phyloP scores from a whole-genome alignment of 1,140 invertebrate genomes.

The Papilio aristodemus region DNA sequence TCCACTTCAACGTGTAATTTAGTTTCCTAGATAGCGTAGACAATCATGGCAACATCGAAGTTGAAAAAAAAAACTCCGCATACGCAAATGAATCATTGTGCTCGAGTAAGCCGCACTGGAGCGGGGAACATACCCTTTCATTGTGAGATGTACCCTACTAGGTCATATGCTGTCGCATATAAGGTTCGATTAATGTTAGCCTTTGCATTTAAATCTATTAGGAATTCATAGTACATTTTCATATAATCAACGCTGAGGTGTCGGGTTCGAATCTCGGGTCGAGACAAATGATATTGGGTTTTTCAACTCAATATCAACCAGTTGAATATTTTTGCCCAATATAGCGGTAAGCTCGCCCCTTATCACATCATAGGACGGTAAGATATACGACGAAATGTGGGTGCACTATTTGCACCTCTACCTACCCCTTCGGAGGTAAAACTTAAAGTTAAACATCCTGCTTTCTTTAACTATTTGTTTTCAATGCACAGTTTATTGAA shows the following conservation, averaged over 20 bases:
- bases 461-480: too few relatives aligned
- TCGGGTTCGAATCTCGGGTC: too few relatives aligned
- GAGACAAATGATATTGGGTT: too few relatives aligned
- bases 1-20: conserved; percentile 30
- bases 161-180: conserved; percentile 18
- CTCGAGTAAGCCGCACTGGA: conserved; percentile 25
- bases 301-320: too few relatives aligned
- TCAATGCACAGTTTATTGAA: neutral
- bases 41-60: conserved; percentile 30
- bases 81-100: conserved; percentile 35
- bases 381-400: too few relatives aligned
- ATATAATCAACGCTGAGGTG: too few relatives aligned
- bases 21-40: conserved; percentile 25
- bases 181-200: neutral
- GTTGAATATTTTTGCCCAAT: too few relatives aligned
- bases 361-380: too few relatives aligned
- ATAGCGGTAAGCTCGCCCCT: too few relatives aligned
- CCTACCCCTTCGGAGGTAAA: too few relatives aligned
- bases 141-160: conserved; percentile 18
- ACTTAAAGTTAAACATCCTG: too few relatives aligned
- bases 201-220: neutral
- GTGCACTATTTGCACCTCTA: too few relatives aligned
- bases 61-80: conserved; percentile 10
- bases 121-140: conserved; percentile 13
- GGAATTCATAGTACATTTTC: neutral